A percentile compares a stretch with the other conserved stretches of the same genome.
Conservation (phyloP, 2,797 vertebrate species). For the Acrossocheilus fasciatus region DNA sequence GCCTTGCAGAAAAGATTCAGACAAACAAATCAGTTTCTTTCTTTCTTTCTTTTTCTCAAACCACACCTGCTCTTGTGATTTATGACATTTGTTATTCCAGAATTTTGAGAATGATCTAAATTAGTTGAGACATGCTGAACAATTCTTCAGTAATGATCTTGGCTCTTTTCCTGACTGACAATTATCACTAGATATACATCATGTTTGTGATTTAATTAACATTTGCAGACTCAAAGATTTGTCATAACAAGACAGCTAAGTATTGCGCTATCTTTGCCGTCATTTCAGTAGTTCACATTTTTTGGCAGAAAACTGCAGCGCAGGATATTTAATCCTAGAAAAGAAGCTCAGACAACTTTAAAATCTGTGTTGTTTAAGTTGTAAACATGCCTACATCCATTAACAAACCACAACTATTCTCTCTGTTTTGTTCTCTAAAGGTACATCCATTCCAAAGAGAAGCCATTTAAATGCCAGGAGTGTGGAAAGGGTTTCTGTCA, state of each 20-base stretch:
- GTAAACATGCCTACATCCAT: conserved; percentile 28
- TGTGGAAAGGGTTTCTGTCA: conserved; percentile 99
- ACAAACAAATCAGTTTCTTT: conserved; percentile 10
- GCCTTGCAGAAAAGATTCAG: conserved; percentile 12
- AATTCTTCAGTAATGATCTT: conserved; percentile 44
- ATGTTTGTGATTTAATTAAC: conserved; percentile 32
- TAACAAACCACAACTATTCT: conserved; percentile 47
- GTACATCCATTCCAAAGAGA: conserved; percentile 99
- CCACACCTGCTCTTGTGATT: conserved; percentile 34
- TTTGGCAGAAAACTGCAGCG: conserved; percentile 10
- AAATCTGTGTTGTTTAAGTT: conserved; percentile 28
- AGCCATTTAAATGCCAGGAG: conserved; percentile 98
- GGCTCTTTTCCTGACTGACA: conserved; percentile 34
- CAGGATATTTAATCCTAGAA: conserved; percentile 21
- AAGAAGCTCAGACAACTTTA: background rate
- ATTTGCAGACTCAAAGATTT: conserved; percentile 16
- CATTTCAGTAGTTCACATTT: conserved; percentile 9
- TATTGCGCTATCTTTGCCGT: background rate
- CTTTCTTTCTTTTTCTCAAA: background rate
- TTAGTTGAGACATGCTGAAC: conserved; percentile 51
- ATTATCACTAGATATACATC: conserved; percentile 36
- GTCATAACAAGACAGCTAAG: conserved; percentile 19
- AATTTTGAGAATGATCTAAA: conserved; percentile 32
- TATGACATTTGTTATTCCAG: conserved; percentile 33
- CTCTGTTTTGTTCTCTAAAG: conserved; percentile 71